A percentile compares a stretch with the other conserved stretches of the same genome.
Evolutionary conservation across 2,113 vertebrate genomes (phyloP).

Genomic region (Ophiodon elongatus): DNA sequence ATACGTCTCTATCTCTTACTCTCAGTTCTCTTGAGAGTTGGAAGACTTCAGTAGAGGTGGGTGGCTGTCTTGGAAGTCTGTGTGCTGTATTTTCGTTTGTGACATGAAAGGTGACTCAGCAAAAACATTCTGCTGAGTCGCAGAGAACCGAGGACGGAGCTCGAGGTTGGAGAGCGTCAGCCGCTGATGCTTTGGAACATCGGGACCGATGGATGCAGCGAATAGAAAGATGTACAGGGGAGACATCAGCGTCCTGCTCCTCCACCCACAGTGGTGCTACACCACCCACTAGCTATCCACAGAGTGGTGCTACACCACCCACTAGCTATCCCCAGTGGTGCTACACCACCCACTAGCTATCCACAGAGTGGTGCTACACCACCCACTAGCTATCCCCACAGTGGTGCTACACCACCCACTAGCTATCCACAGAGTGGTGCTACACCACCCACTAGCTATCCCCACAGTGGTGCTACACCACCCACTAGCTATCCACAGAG

Average conservation of each 20-base stretch:
- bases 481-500: too few species aligned
- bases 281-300: not conserved
- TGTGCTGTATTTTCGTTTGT: slow-evolving; percentile 43
- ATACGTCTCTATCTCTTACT: slow-evolving; percentile 31
- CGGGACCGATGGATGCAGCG: slow-evolving; percentile 13
- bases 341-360: too few species aligned
- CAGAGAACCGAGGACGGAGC: slow-evolving; percentile 19
- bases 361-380: too few species aligned
- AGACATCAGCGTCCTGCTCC: not conserved
- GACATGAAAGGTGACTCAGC: slow-evolving; percentile 68
- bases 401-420: too few species aligned
- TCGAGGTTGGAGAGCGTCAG: slow-evolving; percentile 27
- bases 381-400: too few species aligned
- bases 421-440: too few species aligned
- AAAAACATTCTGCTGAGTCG: slow-evolving; percentile 61
- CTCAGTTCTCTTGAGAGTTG: slow-evolving; percentile 22
- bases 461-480: too few species aligned
- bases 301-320: too few species aligned
- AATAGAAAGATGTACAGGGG: slow-evolving; percentile 11
- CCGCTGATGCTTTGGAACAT: slow-evolving; percentile 33
- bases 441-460: too few species aligned
- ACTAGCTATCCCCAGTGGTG: too few species aligned
- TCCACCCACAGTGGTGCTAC: not conserved
- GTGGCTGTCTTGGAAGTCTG: slow-evolving; percentile 19
- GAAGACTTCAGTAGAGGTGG: slow-evolving; percentile 25